These are phyloP conservation scores for Biston betularia DNA, from an alignment of 2,888 invertebrate species.

Conservation along the genomic window DNA sequence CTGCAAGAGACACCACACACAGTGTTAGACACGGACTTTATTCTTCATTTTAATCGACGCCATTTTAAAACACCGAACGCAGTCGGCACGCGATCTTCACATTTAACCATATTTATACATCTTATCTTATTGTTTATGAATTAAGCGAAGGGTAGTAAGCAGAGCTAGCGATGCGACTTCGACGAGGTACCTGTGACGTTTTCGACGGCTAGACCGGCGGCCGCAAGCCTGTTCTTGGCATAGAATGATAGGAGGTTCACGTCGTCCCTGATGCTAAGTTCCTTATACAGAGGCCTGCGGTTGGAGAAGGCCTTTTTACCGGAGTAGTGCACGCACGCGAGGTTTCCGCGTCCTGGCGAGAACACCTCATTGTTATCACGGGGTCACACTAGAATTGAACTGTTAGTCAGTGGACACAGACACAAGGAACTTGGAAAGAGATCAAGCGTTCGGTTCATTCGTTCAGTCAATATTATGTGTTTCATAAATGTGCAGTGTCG, in stretches of 20 bases:
- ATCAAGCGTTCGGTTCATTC: conserved; percentile 47
- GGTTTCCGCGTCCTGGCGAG: conserved; percentile 91
- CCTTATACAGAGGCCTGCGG: conserved; percentile 90
- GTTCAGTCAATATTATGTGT: conserved; percentile 49
- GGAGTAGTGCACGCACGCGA: conserved; percentile 94
- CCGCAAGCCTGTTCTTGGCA: conserved; percentile 91
- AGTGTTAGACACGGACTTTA: conserved; percentile 84
- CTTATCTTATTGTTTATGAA: conserved; percentile 65
- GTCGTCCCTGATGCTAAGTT: conserved; percentile 93
- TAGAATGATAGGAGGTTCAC: conserved; percentile 95
- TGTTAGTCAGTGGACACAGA: conserved; percentile 67
- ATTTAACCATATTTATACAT: conserved; percentile 64
- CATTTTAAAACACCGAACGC: conserved; percentile 61
- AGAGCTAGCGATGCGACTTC: conserved; percentile 72
- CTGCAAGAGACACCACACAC: conserved; percentile 86
- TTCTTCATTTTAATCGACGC: conserved; percentile 59
- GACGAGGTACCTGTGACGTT: conserved; percentile 81
- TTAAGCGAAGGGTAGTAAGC: conserved; percentile 77
- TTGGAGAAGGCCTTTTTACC: conserved; percentile 92
- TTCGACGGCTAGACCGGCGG: conserved; percentile 82
- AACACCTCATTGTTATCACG: conserved; percentile 79
- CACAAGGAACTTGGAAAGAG: conserved; percentile 42
- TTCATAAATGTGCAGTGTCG: conserved; percentile 46
- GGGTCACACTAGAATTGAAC: conserved; percentile 71
- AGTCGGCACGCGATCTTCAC: conserved; percentile 57